Evolutionary conservation across 2,113 vertebrate species (phyloP).

Genomic region (Abramis brama): DNA sequence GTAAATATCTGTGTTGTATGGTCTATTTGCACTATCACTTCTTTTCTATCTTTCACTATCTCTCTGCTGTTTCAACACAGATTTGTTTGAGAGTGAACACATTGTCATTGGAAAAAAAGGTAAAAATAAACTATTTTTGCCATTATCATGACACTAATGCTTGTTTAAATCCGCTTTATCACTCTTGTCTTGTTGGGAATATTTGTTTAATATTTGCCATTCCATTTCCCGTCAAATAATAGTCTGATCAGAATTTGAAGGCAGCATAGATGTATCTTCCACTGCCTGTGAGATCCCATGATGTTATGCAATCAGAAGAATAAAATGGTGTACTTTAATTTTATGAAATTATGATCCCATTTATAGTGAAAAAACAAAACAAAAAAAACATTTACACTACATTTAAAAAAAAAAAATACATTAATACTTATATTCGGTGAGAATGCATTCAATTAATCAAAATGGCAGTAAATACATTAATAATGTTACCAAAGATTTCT

Average conservation of each 20-base stretch:
- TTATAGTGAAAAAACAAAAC: too few relatives aligned
- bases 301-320: background rate
- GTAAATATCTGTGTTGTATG: background rate
- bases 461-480: too few relatives aligned
- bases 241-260: conserved; percentile 12
- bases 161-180: conserved; percentile 30
- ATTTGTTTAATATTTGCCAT: conserved; percentile 28
- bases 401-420: too few relatives aligned
- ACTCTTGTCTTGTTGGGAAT: conserved; percentile 13
- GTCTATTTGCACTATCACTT: background rate
- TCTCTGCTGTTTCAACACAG: conserved; percentile 58
- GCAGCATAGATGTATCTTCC: background rate
- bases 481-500: too few relatives aligned
- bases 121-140: conserved; percentile 49
- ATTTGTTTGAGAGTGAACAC: conserved; percentile 78
- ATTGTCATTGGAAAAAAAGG: conserved; percentile 76
- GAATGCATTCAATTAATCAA: too few relatives aligned
- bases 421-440: too few relatives aligned
- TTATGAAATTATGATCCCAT: too few relatives aligned
- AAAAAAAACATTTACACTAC: too few relatives aligned
- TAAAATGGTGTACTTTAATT: background rate
- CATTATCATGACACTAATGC: conserved; percentile 6
- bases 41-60: conserved; percentile 31
- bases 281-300: background rate
- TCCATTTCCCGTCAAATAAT: conserved; percentile 14